A percentile compares a stretch with the other conserved stretches of the same genome.
Conservation (phyloP, 2,888 invertebrate species). For the Periphyllus acericola region DNA sequence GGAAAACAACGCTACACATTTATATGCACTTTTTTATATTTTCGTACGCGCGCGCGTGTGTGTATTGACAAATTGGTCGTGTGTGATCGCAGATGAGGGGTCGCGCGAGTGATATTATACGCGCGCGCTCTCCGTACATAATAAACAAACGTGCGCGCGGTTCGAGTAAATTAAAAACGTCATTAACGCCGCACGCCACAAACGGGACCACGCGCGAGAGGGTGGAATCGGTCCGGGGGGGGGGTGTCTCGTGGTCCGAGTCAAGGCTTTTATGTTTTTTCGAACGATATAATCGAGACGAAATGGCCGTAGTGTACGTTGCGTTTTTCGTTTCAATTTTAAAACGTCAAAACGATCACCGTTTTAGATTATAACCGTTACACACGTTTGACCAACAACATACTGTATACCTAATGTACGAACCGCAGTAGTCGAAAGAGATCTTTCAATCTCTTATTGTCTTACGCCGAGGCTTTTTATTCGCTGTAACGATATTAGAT, state of each 20-base stretch:
- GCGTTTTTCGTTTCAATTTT: background rate
- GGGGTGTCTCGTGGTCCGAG: background rate
- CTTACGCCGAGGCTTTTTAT: no score
- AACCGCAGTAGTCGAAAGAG: no score
- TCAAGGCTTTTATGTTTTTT: background rate
- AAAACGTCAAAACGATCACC: background rate
- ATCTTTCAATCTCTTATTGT: no score
- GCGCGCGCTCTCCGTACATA: background rate
- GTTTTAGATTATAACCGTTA: no score
- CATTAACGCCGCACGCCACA: conserved; percentile 32
- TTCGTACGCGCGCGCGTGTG: background rate
- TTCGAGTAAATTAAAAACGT: conserved; percentile 58
- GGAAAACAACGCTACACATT: background rate
- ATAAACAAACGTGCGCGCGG: conserved; percentile 25
- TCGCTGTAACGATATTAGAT: background rate
- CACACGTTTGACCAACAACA: no score
- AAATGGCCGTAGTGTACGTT: no score
- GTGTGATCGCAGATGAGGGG: conserved; percentile 37
- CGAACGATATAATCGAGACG: background rate
- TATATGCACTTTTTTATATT: background rate
- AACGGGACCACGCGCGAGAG: background rate
- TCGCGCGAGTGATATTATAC: background rate
- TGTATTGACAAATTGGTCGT: conserved; percentile 61
- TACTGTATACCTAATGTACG: no score
- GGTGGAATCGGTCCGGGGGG: background rate